Conservation (phyloP, 2,113 vertebrate genomes). For the Sciurus niger region DNA sequence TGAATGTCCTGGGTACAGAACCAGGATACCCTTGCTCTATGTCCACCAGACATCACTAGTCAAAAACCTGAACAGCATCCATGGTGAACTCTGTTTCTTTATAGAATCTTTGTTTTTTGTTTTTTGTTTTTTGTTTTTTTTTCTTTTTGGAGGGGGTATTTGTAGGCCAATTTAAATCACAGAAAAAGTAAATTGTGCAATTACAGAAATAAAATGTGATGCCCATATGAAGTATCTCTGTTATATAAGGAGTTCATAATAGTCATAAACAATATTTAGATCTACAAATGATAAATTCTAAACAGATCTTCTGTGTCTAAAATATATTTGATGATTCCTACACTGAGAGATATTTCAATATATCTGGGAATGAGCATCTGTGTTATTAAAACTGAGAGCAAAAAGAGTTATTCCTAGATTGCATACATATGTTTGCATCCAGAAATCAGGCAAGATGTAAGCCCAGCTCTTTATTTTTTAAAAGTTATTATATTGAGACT, state of each 20-base stretch:
- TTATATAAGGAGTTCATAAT: not conserved
- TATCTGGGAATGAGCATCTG: too few species aligned
- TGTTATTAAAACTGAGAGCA: not conserved
- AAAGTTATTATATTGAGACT: too few species aligned
- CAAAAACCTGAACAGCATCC: too few species aligned
- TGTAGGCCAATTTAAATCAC: not conserved
- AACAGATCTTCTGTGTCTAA: not conserved
- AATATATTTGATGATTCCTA: not conserved
- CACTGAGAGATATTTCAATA: too few species aligned
- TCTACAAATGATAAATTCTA: not conserved
- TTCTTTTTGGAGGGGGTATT: too few species aligned
- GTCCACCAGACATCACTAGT: not conserved
- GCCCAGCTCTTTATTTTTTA: too few species aligned
- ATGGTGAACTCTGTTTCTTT: not conserved
- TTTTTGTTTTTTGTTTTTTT: too few species aligned
- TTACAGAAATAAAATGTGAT: not conserved
- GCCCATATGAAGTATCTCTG: not conserved
- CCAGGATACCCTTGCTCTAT: not conserved
- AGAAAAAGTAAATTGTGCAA: rapidly evolving
- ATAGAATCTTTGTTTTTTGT: too few species aligned
- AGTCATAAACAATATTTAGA: not conserved
- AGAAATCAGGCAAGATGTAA: too few species aligned
- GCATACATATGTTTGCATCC: too few species aligned
- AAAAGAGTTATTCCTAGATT: too few species aligned
- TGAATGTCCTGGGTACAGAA: not conserved